These are phyloP conservation scores for Pangasius mekongensis DNA, from an alignment of 2,797 vertebrate genomes.

Conservation along the genomic window DNA sequence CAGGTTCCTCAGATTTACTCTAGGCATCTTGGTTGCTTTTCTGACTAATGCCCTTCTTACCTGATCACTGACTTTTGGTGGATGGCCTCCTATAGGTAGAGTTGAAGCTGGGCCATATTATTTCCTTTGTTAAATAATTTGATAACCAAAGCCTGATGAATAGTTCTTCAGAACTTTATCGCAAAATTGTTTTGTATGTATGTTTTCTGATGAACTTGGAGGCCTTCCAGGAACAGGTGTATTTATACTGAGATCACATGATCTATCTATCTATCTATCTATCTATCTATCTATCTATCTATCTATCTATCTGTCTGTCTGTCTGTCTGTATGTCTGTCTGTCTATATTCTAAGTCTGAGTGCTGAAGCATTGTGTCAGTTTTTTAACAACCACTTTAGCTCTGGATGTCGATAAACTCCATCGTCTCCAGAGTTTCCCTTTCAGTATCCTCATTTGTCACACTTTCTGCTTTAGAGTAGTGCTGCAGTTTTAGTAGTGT, in stretches of 20 bases:
- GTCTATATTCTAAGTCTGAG: not conserved
- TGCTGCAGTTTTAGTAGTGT: slow-evolving; percentile 34
- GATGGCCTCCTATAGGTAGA: not conserved
- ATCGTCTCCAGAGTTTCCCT: not conserved
- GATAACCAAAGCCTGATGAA: not conserved
- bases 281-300: not conserved
- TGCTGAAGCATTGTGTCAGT: not conserved
- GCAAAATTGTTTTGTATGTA: not conserved
- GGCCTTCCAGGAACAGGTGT: not conserved
- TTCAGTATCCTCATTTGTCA: slow-evolving; percentile 35
- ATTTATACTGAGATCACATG: not conserved
- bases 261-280: not conserved
- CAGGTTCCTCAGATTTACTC: not conserved
- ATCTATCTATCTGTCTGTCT: not conserved
- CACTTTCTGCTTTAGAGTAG: slow-evolving; percentile 37
- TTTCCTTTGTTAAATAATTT: not conserved
- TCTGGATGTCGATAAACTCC: not conserved
- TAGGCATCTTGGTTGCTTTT: not conserved
- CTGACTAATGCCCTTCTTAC: not conserved
- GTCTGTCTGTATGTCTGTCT: not conserved
- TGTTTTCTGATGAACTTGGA: not conserved
- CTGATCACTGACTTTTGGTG: not conserved
- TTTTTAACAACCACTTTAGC: not conserved
- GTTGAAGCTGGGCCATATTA: not conserved
- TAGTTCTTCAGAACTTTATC: not conserved